Evolutionary conservation across 2,888 invertebrate genomes (phyloP), one percentile per base, ranked within the genome.

Genomic region (Tetheella fluctuosa): DNA sequence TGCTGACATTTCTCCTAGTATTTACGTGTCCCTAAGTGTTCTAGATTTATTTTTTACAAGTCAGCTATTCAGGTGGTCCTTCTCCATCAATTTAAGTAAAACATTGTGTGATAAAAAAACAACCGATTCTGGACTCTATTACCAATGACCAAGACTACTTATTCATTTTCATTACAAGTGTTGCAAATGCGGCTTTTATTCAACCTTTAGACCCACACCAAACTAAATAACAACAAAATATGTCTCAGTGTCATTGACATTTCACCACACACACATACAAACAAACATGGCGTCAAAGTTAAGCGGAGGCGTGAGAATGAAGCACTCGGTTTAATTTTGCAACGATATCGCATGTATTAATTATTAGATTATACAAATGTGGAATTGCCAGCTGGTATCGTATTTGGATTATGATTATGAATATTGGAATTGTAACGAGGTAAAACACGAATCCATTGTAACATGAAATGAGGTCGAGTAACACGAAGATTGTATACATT

Each of bases 161-260:
- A 28, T 28, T 28, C n/a, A n/a, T n/a, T n/a, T n/a, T n/a, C n/a
- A n/a, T 5, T 7, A 28, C 7, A 28, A 28, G 28, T 28, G 28
- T 30, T 10, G 13, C 34, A 34, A 34, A 3, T 13, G 13, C 4
- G 30, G 10, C 13, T 34, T 34, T 34, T 34, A 13, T 13, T 13
- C 34, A 13, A 13, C 34, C 13, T 34, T 34, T 8, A 34, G 34
- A 10, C 7, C 30, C 8, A 30, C 30, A 10, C 10, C 30, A 0
- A 34, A 34, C 13, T 34, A 3, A 34, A 13, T 52, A 54, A 28
- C 25, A n/a, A 25, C 6, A n/a, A 25, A 10, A 17, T 17, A 17
- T 28, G 28, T 28, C 54, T n/a, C 54, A 54, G 30, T 55, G 55
- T 34, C 55, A 55, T 55, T 55, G 55, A 34, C 55, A 55, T 34